A percentile compares a stretch with the other conserved stretches of the same genome.
Evolutionary conservation across 2,888 invertebrate genomes (phyloP).

Genomic region (Lagria hirta): DNA sequence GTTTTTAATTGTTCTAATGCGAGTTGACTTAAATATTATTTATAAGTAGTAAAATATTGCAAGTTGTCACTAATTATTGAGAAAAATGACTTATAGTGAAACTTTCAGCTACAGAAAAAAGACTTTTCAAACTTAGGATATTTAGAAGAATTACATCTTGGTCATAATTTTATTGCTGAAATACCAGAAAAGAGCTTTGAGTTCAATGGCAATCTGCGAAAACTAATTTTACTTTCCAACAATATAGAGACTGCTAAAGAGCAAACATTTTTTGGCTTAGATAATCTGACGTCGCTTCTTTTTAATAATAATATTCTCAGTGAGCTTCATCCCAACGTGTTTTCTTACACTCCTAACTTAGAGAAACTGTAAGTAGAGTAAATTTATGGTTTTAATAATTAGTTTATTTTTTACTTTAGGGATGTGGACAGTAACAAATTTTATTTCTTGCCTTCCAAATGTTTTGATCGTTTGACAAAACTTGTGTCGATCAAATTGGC

Average conservation of each 20-base stretch:
- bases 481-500: constrained; percentile 69
- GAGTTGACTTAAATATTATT: no score
- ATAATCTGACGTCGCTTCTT: constrained; percentile 66
- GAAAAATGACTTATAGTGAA: no score
- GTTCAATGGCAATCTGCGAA: constrained; percentile 61
- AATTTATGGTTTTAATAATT: constrained; percentile 2
- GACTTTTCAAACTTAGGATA: constrained; percentile 59
- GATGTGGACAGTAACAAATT: constrained; percentile 76
- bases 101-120: constrained; percentile 8
- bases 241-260: constrained; percentile 64
- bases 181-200: constrained; percentile 63
- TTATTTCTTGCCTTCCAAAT: constrained; percentile 66
- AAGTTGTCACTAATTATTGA: no score
- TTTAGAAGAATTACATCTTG: constrained; percentile 68
- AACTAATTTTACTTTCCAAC: constrained; percentile 69
- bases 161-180: constrained; percentile 64
- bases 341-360: constrained; percentile 65
- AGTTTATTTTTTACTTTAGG: constrained; percentile 58
- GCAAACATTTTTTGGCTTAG: constrained; percentile 63
- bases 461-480: constrained; percentile 64
- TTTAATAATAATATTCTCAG: constrained; percentile 72
- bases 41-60: no score
- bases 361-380: constrained; percentile 66
- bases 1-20: no score
- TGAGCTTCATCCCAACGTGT: constrained; percentile 64